Evolutionary conservation across 2,797 vertebrate genomes (phyloP).

Genomic region (Sardinella longiceps): DNA sequence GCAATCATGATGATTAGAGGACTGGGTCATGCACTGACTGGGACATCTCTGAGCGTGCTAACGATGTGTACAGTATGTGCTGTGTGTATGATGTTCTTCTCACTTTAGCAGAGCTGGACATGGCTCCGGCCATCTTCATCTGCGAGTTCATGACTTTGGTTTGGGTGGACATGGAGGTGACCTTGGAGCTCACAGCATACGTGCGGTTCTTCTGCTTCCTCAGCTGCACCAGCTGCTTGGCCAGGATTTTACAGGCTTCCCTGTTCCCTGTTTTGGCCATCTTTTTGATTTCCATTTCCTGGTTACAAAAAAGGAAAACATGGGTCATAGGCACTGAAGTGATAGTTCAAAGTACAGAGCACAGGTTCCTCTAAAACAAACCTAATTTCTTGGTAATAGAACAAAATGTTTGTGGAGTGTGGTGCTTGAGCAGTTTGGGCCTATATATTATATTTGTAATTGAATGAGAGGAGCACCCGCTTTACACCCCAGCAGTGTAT

Average conservation of each 20-base stretch:
- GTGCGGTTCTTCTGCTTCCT: constrained; percentile 95
- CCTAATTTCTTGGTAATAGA: background rate
- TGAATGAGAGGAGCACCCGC: constrained; percentile 46
- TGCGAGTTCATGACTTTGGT: constrained; percentile 98
- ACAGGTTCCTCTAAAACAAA: background rate
- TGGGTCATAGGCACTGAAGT: background rate
- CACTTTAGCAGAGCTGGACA: constrained; percentile 96
- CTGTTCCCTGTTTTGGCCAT: constrained; percentile 97
- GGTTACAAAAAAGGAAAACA: constrained; percentile 31
- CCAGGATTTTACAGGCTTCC: constrained; percentile 93
- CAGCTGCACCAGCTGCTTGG: constrained; percentile 94
- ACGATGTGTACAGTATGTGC: background rate
- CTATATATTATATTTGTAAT: no score
- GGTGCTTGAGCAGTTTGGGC: no score
- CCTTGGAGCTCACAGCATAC: constrained; percentile 96
- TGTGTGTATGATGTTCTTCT: constrained; percentile 38
- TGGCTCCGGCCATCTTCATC: constrained; percentile 99
- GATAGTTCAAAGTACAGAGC: background rate
- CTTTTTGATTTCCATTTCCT: constrained; percentile 99
- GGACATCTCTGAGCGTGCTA: background rate
- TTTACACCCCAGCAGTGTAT: constrained; percentile 46
- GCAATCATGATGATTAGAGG: no score
- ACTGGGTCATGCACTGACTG: no score
- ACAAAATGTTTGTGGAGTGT: background rate
- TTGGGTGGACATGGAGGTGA: constrained; percentile 96